Evolutionary conservation across 2,888 invertebrate genomes (phyloP), one percentile per base, ranked within the genome.

Genomic region (Dermolepida albohirtum): DNA sequence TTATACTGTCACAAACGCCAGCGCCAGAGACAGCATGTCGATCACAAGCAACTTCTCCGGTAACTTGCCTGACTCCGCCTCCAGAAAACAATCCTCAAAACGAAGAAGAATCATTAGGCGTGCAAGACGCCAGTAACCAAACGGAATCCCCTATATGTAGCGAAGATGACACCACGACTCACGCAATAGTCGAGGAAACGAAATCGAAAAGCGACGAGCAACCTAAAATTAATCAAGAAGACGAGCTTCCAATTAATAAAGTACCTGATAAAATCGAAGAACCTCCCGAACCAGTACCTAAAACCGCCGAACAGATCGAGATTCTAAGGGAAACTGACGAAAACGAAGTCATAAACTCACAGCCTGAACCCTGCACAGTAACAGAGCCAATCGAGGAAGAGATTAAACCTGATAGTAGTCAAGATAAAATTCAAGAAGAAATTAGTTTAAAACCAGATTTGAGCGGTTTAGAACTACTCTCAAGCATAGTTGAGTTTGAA

Each of bases 121-220:
- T 92, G n/a, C 93, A 89, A 79, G 93, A 94, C 77, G 93, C 93
- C 0, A 92, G 92, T 62, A 94, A 93, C 78, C 94, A 94, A 83
- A 94, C 94, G 0, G 93, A 94, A 76, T 89, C 91, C 16, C 89
- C 91, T 0, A 83, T 86, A 1, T 87, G 88, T 75, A 91, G 90
- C 74, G 91, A 91, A 65, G 91, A 91, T 72, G 91, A 67, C 67
- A 84, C 85, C 0, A 62, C 43, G 27, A 85, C 68, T 29, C 71
- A 73, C 17, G 65, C 70, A 1, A 59, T 72, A 6, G 44, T 66
- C 8, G 73, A 74, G 11, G 72, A 74, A 51, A 54, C 64, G 29
- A 71, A 63, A 64, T 52, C 57, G 43, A 43, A 68, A 51, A 27
- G 16, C n/a, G 55, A 12, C 5, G 66, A 59, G 52, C 47, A 54